These are phyloP conservation scores for Thereva nobilitata DNA, from an alignment of 2,888 invertebrate genomes.

Conservation along the genomic window DNA sequence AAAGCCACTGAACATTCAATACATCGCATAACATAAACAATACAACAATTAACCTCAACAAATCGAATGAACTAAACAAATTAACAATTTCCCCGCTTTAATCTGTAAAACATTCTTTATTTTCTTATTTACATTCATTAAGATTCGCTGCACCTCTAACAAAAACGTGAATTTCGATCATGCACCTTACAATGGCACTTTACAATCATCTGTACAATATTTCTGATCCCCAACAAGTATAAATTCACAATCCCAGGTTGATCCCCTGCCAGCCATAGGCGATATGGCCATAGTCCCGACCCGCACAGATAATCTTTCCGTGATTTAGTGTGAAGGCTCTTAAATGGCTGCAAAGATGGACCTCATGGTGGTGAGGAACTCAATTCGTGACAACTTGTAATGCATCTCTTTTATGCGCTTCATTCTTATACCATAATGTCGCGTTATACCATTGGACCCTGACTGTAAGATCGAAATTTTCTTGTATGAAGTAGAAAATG, in stretches of 20 bases:
- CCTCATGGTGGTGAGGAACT: background rate
- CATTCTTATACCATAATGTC: background rate
- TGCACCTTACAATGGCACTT: slow-evolving; percentile 18
- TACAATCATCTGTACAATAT: background rate
- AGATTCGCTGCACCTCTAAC: slow-evolving; percentile 7
- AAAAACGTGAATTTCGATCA: slow-evolving; percentile 21
- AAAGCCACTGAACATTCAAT: no score
- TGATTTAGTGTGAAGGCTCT: slow-evolving; percentile 7
- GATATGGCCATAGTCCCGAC: background rate
- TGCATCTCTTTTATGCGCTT: slow-evolving; percentile 11
- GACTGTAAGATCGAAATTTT: background rate
- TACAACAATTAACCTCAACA: no score
- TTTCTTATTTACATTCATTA: slow-evolving; percentile 1
- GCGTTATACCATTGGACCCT: background rate
- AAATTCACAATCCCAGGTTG: background rate
- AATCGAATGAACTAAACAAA: no score
- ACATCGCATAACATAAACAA: no score
- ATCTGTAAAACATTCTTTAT: background rate
- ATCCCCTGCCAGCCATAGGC: slow-evolving; percentile 3
- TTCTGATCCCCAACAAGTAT: no score
- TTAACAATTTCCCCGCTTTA: no score
- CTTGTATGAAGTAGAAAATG: background rate
- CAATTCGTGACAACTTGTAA: slow-evolving; percentile 31
- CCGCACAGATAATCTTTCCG: background rate
- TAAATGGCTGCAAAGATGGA: background rate